Percentiles rank a stretch among this genome's conserved stretches.
phyloP scores from a whole-genome alignment of 2,888 invertebrate genomes.

The Alloscopus bannaensis region DNA sequence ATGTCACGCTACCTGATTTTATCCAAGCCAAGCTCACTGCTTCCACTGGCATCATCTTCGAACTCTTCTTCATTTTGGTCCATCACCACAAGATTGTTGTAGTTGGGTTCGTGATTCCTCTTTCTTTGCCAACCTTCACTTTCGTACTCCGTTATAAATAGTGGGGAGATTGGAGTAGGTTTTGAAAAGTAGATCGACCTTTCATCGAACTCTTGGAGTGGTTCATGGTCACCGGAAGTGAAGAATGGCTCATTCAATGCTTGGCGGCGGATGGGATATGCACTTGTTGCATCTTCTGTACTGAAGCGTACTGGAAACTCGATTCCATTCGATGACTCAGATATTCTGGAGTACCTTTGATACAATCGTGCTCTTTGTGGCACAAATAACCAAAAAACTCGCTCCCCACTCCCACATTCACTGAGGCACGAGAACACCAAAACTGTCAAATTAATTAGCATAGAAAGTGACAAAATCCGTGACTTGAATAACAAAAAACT shows the following conservation, averaged over 20 bases:
- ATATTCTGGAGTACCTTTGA: background rate
- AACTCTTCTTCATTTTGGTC: background rate
- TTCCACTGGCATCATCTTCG: conserved; percentile 14
- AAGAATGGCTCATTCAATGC: no score
- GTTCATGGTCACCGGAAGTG: no score
- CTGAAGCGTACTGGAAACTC: background rate
- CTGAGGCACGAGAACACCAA: background rate
- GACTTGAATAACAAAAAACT: background rate
- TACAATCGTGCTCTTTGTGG: background rate
- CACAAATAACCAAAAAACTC: conserved; percentile 13
- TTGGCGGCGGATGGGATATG: background rate
- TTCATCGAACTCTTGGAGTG: background rate
- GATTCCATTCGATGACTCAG: background rate
- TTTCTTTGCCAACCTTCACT: background rate
- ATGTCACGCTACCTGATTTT: conserved; percentile 8
- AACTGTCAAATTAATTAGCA: conserved; percentile 3
- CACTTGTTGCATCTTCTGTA: background rate
- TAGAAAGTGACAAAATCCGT: background rate
- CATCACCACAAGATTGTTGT: background rate
- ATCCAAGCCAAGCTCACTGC: conserved; percentile 10
- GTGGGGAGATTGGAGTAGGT: background rate
- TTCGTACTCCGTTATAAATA: conserved; percentile 25
- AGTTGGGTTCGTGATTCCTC: background rate
- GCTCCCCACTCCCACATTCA: background rate
- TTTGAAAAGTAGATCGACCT: background rate